Percentiles rank a stretch among this genome's conserved stretches.
Evolutionary conservation across 92 coral and sea anemone genomes (phyloP).

Genomic region (Micromussa lordhowensis): DNA sequence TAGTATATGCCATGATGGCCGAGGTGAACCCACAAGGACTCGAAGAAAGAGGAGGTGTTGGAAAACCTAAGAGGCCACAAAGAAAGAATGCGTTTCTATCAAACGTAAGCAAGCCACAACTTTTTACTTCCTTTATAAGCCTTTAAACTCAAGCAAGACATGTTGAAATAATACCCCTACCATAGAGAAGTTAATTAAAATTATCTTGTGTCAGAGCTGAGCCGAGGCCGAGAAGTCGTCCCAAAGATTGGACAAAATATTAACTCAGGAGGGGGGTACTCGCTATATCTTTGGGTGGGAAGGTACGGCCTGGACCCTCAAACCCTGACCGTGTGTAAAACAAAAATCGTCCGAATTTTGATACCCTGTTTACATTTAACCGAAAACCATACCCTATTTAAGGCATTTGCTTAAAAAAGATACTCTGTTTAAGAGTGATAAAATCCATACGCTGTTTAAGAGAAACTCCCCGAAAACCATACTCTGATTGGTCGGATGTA

Average conservation of each 20-base stretch:
- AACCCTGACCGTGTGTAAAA: conserved; percentile 7
- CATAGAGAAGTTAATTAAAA: conserved; percentile 11
- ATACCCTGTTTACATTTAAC: conserved; percentile 4
- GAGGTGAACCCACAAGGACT: conserved; percentile 67
- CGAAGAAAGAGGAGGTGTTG: conserved; percentile 70
- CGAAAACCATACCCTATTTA: not conserved
- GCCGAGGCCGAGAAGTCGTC: conserved; percentile 19
- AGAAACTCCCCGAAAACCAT: too few species aligned
- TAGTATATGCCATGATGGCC: conserved; percentile 69
- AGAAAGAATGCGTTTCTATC: conserved; percentile 53
- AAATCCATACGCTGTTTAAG: too few species aligned
- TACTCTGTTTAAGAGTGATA: too few species aligned
- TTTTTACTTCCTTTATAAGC: conserved; percentile 3
- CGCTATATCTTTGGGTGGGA: not conserved
- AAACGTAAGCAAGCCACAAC: conserved; percentile 40
- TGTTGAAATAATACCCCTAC: not conserved
- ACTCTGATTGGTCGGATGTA: too few species aligned
- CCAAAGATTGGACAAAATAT: conserved; percentile 22
- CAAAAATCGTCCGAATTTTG: not conserved
- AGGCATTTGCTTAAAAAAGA: too few species aligned
- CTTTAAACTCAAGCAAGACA: too few species aligned
- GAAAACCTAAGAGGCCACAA: conserved; percentile 68
- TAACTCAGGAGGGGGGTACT: not conserved
- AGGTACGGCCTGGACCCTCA: not conserved
- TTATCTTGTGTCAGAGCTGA: conserved; percentile 19